These are phyloP conservation scores for Elegia similella DNA, from an alignment of 2,888 invertebrate genomes.

Conservation along the genomic window DNA sequence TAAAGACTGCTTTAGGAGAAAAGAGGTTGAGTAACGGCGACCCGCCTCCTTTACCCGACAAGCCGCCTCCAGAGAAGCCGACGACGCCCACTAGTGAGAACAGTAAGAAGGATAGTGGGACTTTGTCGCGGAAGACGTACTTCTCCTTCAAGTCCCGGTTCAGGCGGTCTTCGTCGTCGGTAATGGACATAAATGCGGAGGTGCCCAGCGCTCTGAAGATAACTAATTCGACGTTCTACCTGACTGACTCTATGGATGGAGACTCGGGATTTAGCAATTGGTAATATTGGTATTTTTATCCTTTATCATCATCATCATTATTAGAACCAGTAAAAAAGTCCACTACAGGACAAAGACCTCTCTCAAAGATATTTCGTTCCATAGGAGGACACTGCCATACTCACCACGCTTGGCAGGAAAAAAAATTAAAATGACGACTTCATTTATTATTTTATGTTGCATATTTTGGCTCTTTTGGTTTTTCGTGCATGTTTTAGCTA, in stretches of 20 bases:
- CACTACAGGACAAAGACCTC: no score
- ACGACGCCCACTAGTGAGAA: conserved; percentile 59
- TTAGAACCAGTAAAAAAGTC: no score
- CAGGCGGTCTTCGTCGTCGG: conserved; percentile 81
- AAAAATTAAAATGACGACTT: no score
- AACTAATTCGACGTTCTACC: conserved; percentile 87
- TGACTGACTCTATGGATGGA: conserved; percentile 85
- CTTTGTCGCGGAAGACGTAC: conserved; percentile 70
- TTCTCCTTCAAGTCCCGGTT: conserved; percentile 84
- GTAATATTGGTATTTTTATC: conserved; percentile 45
- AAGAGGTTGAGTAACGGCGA: conserved; percentile 61
- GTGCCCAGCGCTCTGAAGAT: conserved; percentile 78
- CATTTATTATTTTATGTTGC: no score
- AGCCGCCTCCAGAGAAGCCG: conserved; percentile 57
- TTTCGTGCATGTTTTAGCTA: no score
- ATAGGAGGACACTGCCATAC: no score
- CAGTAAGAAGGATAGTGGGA: conserved; percentile 64
- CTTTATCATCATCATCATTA: not conserved
- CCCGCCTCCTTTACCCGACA: conserved; percentile 64
- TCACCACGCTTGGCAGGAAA: no score
- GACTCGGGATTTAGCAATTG: conserved; percentile 83
- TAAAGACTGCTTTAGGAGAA: conserved; percentile 64
- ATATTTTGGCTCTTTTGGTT: no score
- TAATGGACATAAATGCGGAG: conserved; percentile 76
- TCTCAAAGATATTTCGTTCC: no score